phyloP scores from a whole-genome alignment of 2,797 vertebrate genomes.

The Phalloptychus januarius region DNA sequence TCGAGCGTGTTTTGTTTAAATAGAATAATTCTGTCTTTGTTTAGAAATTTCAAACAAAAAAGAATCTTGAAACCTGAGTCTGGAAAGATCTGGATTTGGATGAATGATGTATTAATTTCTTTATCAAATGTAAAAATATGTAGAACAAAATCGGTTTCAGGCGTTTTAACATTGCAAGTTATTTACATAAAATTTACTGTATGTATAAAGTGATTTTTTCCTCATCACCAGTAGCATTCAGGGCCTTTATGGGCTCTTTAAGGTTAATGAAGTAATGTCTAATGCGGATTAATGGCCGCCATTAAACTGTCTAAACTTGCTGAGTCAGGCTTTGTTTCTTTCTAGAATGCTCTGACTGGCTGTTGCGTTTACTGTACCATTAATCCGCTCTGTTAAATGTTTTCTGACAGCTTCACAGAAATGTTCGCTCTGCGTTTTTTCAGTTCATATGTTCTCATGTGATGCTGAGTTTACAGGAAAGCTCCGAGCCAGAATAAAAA shows the following conservation, averaged over 20 bases:
- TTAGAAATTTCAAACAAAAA: no score
- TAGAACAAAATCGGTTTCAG: background rate
- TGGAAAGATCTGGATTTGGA: no score
- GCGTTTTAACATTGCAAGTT: background rate
- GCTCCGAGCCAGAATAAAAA: background rate
- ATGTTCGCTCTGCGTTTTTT: background rate
- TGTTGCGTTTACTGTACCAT: background rate
- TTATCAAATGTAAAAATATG: background rate
- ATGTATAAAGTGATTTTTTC: background rate
- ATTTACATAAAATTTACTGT: background rate
- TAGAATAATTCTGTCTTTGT: no score
- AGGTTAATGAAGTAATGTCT: conserved; percentile 1
- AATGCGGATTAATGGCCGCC: conserved; percentile 4
- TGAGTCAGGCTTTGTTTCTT: conserved; percentile 5
- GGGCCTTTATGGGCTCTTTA: background rate
- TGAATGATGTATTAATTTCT: background rate
- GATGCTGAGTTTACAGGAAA: background rate
- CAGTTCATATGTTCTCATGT: background rate
- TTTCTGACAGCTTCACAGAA: background rate
- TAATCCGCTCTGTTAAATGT: background rate
- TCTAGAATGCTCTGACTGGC: background rate
- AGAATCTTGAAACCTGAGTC: no score
- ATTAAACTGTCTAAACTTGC: background rate
- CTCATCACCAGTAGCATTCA: background rate
- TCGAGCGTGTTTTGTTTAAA: no score